phyloP scores from a whole-genome alignment of 2,888 invertebrate species.

The Rhyacophila evoluta region DNA sequence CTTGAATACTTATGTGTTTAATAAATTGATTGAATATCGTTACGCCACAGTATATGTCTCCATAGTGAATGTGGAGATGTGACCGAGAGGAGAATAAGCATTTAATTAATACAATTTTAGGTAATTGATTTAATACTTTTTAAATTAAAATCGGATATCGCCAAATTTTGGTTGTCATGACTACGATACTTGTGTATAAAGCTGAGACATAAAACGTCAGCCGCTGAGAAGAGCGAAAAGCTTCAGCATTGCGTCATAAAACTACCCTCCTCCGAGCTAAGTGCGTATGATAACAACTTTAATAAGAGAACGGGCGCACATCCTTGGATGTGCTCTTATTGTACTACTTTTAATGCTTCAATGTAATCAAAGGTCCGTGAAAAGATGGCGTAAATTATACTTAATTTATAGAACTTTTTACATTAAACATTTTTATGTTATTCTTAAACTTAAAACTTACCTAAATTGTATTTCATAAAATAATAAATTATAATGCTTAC shows the following conservation, averaged over 20 bases:
- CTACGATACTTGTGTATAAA: conserved; percentile 8
- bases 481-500: too few relatives aligned
- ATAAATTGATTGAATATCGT: too few relatives aligned
- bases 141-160: neutral
- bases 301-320: conserved; percentile 44
- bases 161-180: neutral
- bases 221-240: conserved; percentile 27
- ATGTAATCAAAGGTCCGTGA: neutral
- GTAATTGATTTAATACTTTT: too few relatives aligned
- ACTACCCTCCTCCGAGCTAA: conserved; percentile 28
- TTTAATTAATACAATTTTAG: too few relatives aligned
- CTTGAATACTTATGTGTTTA: too few relatives aligned
- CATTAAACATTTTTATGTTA: too few relatives aligned
- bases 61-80: too few relatives aligned
- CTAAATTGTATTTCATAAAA: too few relatives aligned
- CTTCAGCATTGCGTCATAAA: conserved; percentile 34
- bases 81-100: too few relatives aligned
- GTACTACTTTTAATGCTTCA: neutral
- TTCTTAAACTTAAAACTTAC: too few relatives aligned
- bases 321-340: neutral
- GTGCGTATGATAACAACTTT: conserved; percentile 42
- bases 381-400: neutral
- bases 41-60: too few relatives aligned
- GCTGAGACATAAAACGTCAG: conserved; percentile 19
- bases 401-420: too few relatives aligned